Conservation (phyloP, 2,113 vertebrate species). For the Dasyprocta punctata region DNA sequence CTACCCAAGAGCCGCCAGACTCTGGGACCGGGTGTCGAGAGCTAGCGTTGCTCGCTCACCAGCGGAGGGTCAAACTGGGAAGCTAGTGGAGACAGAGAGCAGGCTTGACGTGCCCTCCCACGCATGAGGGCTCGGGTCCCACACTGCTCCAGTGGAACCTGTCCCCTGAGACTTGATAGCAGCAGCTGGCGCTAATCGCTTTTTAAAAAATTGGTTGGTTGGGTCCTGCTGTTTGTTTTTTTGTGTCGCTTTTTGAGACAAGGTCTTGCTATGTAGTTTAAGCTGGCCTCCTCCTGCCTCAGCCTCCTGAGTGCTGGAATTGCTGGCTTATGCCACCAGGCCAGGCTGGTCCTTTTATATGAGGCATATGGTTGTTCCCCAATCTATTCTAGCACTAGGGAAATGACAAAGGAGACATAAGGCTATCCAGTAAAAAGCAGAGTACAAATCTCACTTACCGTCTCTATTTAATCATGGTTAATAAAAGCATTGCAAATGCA, state of each 20-base stretch:
- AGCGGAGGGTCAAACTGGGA: background rate
- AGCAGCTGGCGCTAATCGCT: background rate
- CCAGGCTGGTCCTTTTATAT: background rate
- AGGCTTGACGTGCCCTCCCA: background rate
- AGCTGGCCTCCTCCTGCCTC: background rate
- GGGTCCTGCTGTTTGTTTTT: background rate
- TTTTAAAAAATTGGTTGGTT: background rate
- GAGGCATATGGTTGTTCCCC: background rate
- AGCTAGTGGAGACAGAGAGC: background rate
- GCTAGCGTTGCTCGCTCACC: background rate
- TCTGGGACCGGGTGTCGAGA: background rate
- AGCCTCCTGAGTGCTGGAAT: background rate
- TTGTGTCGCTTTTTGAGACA: background rate
- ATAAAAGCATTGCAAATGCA: background rate
- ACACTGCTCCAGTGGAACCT: background rate
- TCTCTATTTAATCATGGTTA: background rate
- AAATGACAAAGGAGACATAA: background rate
- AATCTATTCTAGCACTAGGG: background rate
- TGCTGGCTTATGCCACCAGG: background rate
- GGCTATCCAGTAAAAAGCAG: background rate
- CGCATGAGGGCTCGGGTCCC: background rate
- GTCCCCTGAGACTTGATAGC: background rate
- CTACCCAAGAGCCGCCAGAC: background rate
- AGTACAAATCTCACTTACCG: background rate
- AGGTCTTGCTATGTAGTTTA: background rate